Evolutionary conservation across 23 tunicate species (phyloP), one percentile per base, ranked within the genome.

Genomic region (Phallusia fumigata): DNA sequence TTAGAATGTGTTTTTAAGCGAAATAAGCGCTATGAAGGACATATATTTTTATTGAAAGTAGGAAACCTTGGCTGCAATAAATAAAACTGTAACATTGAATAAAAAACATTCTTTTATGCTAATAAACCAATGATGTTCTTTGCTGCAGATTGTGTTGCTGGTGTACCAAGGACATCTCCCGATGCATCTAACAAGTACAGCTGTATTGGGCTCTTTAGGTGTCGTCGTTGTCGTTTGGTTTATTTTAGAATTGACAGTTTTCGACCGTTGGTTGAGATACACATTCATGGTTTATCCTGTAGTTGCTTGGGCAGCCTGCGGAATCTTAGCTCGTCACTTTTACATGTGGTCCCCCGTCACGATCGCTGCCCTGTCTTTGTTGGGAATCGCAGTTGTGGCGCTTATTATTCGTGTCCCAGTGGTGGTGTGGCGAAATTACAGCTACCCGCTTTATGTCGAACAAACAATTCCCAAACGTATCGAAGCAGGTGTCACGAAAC

Each of bases 261-360:
- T 91, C 0, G 96, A 91, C 72, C 69, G 74, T 12, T 91, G 96
- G 96, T 24, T 86, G 36, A 87, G 96, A 6, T 91, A 91, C 74
- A 82, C 90, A 6, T 91, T 91, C 64, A 52, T 84, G 18, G 51
- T 91, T 30, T 91, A 91, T 79, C 87, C 87, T 21, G 74, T 82
- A 3, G 81, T 86, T 0, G 75, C 69, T 0, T 91, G 96, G 96
- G 53, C 69, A 36, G 76, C 83, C 0, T 30, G 49, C 11, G 85
- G 91, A 36, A 82, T 91, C 35, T 65, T 82, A 8, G 51, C 79
- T 18, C 81, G 76, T 6, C 84, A 90, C 34, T 90, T 85, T 65
- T 79, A 81, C 35, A 58, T 82, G 30, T 90, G 95, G 95, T 85
- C 95, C 0, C 85, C 84, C 6, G 86, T 85, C 33, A 84, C 88